phyloP scores from a whole-genome alignment of 2,888 invertebrate species.

The Argyra leucocephala region DNA sequence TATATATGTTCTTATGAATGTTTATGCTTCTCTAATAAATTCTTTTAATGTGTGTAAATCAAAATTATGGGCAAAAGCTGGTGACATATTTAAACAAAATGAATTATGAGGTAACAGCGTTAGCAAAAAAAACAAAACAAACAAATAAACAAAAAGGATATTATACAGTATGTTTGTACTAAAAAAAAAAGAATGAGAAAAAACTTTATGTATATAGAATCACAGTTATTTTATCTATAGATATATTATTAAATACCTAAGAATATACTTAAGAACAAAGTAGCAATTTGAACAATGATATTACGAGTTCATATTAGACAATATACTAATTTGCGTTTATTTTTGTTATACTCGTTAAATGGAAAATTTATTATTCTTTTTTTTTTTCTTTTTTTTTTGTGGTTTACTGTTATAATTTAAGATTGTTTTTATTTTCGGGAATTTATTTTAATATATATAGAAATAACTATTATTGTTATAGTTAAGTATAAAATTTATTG shows the following conservation, averaged over 20 bases:
- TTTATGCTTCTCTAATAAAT: neutral
- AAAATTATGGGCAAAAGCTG: neutral
- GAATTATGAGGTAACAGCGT: neutral
- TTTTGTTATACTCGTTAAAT: constrained; percentile 3
- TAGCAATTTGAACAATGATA: neutral
- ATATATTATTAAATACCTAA: too few species aligned
- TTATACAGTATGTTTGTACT: too few species aligned
- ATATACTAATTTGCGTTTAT: neutral
- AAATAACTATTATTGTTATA: too few species aligned
- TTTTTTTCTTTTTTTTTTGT: too few species aligned
- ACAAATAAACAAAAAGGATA: neutral
- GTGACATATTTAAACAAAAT: neutral
- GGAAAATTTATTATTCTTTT: neutral
- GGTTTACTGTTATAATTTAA: too few species aligned
- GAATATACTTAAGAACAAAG: neutral
- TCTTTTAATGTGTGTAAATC: neutral
- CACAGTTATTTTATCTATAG: too few species aligned
- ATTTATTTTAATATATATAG: too few species aligned
- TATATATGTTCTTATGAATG: too few species aligned
- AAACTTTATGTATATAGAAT: too few species aligned
- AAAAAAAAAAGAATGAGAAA: too few species aligned
- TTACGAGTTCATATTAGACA: neutral
- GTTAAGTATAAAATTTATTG: too few species aligned
- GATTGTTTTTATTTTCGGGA: too few species aligned
- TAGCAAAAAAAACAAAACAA: neutral